Evolutionary conservation across 2,797 vertebrate species (phyloP).

Genomic region (Moxostoma hubbsi): DNA sequence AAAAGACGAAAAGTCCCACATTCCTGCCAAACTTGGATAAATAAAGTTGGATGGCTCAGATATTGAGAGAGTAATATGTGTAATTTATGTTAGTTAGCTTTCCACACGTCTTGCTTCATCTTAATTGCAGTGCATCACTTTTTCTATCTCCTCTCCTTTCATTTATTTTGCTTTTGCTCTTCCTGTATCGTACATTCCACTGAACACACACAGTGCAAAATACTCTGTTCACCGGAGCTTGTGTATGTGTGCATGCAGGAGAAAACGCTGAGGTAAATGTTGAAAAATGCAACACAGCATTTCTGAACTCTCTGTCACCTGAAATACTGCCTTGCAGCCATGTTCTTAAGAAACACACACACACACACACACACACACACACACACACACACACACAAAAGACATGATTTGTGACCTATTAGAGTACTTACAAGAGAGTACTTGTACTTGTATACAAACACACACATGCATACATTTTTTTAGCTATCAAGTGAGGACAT

Average conservation of each 20-base stretch:
- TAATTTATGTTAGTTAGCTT: slow-evolving; percentile 42
- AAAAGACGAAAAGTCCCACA: slow-evolving; percentile 66
- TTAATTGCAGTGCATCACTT: slow-evolving; percentile 7
- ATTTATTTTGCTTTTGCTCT: not conserved
- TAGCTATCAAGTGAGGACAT: too few relatives aligned
- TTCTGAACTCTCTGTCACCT: slow-evolving; percentile 77
- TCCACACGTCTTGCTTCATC: not conserved
- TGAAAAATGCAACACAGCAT: slow-evolving; percentile 60
- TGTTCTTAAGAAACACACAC: slow-evolving; percentile 29
- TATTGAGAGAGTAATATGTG: slow-evolving; percentile 37
- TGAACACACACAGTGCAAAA: not conserved
- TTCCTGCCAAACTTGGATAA: slow-evolving; percentile 66
- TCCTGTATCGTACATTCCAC: not conserved
- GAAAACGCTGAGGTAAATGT: slow-evolving; percentile 41
- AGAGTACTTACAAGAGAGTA: slow-evolving; percentile 39
- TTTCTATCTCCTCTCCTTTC: not conserved
- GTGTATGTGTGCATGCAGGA: not conserved
- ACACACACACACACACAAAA: not conserved
- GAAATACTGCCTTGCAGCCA: slow-evolving; percentile 68
- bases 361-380: slow-evolving; percentile 1
- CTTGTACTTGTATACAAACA: slow-evolving; percentile 15
- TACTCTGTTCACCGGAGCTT: slow-evolving; percentile 2
- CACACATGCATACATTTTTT: not conserved
- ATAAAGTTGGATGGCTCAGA: slow-evolving; percentile 66
- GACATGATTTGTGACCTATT: slow-evolving; percentile 61